Evolutionary conservation across 1,140 invertebrate species (phyloP).

Genomic region (Pogonomyrmex californicus): DNA sequence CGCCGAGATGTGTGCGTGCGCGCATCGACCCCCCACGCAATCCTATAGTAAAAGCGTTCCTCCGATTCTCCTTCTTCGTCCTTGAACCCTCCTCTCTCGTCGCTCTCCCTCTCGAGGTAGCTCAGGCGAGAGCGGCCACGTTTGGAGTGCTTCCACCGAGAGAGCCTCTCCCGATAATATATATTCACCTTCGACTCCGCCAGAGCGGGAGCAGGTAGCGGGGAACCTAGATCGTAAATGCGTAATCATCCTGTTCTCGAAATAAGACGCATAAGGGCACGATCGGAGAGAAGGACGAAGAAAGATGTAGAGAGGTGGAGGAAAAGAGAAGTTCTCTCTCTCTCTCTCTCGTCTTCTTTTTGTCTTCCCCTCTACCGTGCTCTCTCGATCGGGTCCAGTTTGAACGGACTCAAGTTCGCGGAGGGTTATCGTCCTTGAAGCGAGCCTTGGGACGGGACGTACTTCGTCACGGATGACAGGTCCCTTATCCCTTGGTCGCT

Average conservation of each 20-base stretch:
- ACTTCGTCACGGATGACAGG: conserved; percentile 68
- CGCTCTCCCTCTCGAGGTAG: neutral
- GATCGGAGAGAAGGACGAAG: neutral
- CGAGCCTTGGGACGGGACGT: conserved; percentile 60
- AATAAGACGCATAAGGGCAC: conserved; percentile 49
- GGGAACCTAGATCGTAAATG: conserved; percentile 70
- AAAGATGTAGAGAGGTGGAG: neutral
- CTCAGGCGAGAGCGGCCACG: conserved; percentile 55
- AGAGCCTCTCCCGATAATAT: conserved; percentile 52
- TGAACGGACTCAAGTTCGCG: conserved; percentile 31
- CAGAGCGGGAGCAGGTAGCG: conserved; percentile 69
- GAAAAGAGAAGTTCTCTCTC: neutral
- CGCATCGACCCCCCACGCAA: conserved; percentile 67
- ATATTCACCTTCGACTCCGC: conserved; percentile 46
- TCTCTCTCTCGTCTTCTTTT: neutral
- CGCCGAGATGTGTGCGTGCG: neutral
- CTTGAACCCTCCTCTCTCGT: conserved; percentile 67
- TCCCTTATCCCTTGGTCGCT: conserved; percentile 53
- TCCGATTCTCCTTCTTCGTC: conserved; percentile 64
- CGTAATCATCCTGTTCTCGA: conserved; percentile 71
- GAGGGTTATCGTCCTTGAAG: conserved; percentile 70
- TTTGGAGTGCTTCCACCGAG: conserved; percentile 26
- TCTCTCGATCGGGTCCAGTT: conserved; percentile 33
- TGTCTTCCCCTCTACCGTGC: too few species aligned
- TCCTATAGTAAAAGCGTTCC: conserved; percentile 65